These are phyloP conservation scores for Temnothorax longispinosus DNA, from an alignment of 1,140 invertebrate genomes.

Conservation along the genomic window DNA sequence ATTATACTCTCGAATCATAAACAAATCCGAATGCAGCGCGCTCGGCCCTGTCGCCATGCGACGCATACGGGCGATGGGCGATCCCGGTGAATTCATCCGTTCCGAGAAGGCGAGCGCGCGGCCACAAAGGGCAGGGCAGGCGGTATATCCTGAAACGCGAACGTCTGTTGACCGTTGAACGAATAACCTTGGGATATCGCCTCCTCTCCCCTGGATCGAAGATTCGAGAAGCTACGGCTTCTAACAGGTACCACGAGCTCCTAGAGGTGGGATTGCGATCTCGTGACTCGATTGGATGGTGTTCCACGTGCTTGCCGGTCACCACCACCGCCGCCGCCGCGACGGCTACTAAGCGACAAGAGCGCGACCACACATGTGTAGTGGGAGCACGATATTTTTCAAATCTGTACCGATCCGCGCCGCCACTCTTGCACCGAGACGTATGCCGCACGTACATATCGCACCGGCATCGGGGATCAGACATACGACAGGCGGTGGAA, in stretches of 20 bases:
- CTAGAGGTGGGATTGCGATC: conserved; percentile 24
- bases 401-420: conserved; percentile 75
- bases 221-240: neutral
- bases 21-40: neutral
- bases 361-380: neutral
- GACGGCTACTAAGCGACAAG: neutral
- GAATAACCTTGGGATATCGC: neutral
- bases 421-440: conserved; percentile 81
- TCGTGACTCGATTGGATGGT: conserved; percentile 72
- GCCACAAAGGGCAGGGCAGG: neutral
- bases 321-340: conserved; percentile 26
- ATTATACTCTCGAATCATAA: neutral
- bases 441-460: conserved; percentile 76
- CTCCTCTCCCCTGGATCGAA: neutral
- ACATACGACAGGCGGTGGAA: neutral
- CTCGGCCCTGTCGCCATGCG: too few species aligned
- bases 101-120: neutral
- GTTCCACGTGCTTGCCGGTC: conserved; percentile 75
- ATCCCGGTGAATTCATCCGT: neutral
- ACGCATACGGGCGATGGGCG: too few species aligned
- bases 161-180: neutral
- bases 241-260: neutral
- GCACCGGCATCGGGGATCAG: neutral
- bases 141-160: neutral
- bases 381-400: conserved; percentile 80